Percentiles rank a stretch among this genome's conserved stretches.
Evolutionary conservation across 2,797 vertebrate species (phyloP).

Genomic region (Alectoris magna): DNA sequence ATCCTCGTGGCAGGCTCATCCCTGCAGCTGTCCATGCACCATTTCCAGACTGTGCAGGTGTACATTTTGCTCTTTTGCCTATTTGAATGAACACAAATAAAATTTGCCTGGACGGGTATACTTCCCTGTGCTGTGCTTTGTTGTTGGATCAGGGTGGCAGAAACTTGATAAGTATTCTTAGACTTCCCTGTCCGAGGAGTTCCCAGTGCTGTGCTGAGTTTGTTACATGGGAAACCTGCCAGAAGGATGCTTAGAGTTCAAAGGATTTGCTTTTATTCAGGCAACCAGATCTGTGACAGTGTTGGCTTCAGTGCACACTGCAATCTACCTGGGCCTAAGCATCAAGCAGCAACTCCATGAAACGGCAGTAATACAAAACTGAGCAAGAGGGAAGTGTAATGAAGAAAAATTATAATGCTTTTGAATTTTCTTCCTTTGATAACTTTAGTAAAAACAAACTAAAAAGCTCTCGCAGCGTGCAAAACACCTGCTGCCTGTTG

Average conservation of each 20-base stretch:
- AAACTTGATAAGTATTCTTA: background rate
- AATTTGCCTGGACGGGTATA: background rate
- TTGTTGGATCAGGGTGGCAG: background rate
- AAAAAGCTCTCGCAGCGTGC: background rate
- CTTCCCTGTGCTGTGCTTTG: background rate
- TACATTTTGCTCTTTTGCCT: background rate
- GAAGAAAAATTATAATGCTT: background rate
- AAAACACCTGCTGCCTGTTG: background rate
- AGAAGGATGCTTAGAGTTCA: background rate
- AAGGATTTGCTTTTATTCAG: background rate
- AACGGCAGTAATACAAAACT: background rate
- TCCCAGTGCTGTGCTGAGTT: background rate
- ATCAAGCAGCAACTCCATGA: background rate
- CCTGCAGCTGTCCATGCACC: background rate
- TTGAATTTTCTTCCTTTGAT: background rate
- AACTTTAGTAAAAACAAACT: background rate
- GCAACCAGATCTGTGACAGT: background rate
- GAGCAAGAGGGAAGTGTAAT: background rate
- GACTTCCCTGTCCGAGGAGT: background rate
- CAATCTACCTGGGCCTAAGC: background rate
- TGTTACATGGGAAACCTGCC: background rate
- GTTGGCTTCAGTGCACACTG: background rate
- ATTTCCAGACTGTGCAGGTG: background rate
- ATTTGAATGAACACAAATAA: background rate
- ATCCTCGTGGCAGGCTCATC: background rate